A percentile compares a stretch with the other conserved stretches of the same genome.
Evolutionary conservation across 2,888 invertebrate genomes (phyloP).

Genomic region (Agonum fuliginosum): DNA sequence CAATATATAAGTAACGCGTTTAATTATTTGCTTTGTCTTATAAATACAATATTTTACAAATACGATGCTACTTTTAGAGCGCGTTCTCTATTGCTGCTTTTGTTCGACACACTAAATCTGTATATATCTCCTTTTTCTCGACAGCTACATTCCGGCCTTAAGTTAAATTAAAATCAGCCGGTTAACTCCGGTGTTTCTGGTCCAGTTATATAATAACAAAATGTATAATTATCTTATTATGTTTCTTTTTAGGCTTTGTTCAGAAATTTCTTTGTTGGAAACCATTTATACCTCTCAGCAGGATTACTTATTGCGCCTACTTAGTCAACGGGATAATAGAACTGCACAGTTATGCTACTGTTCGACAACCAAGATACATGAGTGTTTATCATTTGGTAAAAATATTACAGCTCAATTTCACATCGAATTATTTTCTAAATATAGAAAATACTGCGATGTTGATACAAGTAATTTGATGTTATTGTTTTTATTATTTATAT

Average conservation of each 20-base stretch:
- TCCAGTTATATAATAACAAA: not conserved
- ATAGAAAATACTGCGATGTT: not conserved
- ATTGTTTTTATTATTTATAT: not conserved
- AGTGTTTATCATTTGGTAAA: constrained; percentile 79
- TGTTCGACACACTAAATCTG: no score
- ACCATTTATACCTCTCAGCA: constrained; percentile 79
- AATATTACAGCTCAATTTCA: no score
- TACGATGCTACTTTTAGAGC: no score
- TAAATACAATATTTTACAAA: no score
- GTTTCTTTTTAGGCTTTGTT: constrained; percentile 73
- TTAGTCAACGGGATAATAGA: constrained; percentile 83
- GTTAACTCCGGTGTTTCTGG: no score
- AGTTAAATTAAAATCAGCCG: no score
- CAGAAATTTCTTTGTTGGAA: constrained; percentile 78
- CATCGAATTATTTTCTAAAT: no score
- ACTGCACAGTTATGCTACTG: constrained; percentile 78
- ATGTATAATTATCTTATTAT: not conserved
- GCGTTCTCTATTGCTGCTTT: no score
- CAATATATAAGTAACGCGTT: no score
- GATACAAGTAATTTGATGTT: not conserved
- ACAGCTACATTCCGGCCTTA: no score
- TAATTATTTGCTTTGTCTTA: no score
- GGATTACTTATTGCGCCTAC: constrained; percentile 84
- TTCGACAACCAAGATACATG: constrained; percentile 78
- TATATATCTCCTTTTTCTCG: no score